A percentile compares a stretch with the other conserved stretches of the same genome.
These are phyloP conservation scores for Hippopotamyrus pictus DNA, from an alignment of 2,797 vertebrate genomes.

Conservation along the genomic window DNA sequence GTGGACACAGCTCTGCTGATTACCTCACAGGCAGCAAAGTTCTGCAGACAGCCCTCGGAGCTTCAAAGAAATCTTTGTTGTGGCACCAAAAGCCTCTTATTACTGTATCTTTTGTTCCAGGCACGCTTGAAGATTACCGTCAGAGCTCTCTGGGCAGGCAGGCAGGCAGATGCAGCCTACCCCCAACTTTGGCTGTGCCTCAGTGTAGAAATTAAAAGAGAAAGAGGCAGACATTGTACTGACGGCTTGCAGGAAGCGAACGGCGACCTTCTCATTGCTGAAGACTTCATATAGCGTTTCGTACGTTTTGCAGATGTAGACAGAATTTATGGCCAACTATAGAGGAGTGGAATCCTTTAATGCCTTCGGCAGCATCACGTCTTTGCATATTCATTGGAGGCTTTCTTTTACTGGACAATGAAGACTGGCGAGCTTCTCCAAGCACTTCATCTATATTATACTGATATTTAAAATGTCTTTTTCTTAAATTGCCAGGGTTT, in stretches of 20 bases:
- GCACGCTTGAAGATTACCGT: constrained; percentile 22
- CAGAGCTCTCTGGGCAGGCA: neutral
- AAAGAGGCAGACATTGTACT: constrained; percentile 4
- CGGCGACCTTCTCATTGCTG: neutral
- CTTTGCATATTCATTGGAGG: constrained; percentile 31
- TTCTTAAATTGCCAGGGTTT: neutral
- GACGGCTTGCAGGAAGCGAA: neutral
- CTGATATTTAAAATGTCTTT: constrained; percentile 17
- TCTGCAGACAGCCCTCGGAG: neutral
- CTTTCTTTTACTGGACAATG: constrained; percentile 26
- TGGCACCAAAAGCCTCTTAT: neutral
- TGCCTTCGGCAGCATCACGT: constrained; percentile 31
- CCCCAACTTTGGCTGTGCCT: neutral
- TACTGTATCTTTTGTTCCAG: constrained; percentile 13
- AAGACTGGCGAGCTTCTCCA: neutral
- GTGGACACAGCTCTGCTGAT: neutral
- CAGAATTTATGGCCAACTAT: neutral
- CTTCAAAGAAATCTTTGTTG: constrained; percentile 24
- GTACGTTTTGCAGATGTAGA: constrained; percentile 7
- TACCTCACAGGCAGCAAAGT: neutral
- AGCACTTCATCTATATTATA: constrained; percentile 20
- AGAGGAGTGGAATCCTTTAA: constrained; percentile 22
- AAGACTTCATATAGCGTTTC: neutral
- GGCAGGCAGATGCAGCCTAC: neutral
- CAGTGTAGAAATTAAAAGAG: constrained; percentile 18